Base-by-base conservation (phyloP, 2,888 invertebrate species). In the Leptopilina syphax region DNA sequence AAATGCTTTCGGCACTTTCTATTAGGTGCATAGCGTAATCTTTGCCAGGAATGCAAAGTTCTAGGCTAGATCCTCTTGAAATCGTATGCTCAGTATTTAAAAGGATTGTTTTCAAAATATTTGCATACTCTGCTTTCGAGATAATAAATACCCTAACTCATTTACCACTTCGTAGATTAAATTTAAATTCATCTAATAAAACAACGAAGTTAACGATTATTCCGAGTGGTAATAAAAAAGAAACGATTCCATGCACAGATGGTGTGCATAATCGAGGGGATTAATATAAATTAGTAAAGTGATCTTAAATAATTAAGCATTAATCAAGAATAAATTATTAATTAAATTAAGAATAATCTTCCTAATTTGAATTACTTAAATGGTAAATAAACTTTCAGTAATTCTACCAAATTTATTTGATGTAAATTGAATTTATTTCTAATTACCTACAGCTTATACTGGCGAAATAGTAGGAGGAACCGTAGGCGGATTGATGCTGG, bases 381-480 rank as follows among this genome's bases (percentile, higher is more conserved):
- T 3, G 34, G 60, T 60, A n/a, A 60, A 24, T 24, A n/a, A 60
- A 18, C 7, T 18, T n/a, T 18, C 7, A 63, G 9, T 63, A 18
- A 63, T 63, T 63, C 3, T 7, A 60, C 7, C 8, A 8, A 63
- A 18, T 24, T 63, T 1, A 24, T 63, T 54, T 3, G 1, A 70
- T 7, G 13, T 1, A 44, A 50, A 50, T 70, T 27, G 0, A 70
- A 12, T 77, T 54, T 41, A 41, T 63, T 41, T 41, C 10, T 12
- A 78, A 77, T 65, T 80, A 50, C 50, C 10, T 79, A 12, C 88
- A 96, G 97, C 96, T 86, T 96, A 97, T 90, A 96, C 97, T 0
- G 95, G 95, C 70, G 97, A 97, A 88, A 97, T 97, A 91, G 94
- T 96, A 0, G 94, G 95, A 2, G 97, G 97, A 1, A 95, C 97